phyloP scores from a whole-genome alignment of 1,140 invertebrate genomes.

The Aphidius ervi region DNA sequence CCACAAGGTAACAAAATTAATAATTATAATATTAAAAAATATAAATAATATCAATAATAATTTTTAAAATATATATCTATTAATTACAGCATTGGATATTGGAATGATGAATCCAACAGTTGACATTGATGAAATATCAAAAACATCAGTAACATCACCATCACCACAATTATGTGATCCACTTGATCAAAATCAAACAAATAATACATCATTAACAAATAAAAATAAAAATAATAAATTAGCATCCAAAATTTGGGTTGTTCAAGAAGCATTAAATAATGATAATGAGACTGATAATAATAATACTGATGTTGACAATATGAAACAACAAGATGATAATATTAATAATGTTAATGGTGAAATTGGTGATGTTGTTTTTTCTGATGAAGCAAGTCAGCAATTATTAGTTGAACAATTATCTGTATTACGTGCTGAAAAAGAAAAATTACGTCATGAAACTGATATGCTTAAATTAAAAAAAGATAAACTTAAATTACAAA shows the following conservation, averaged over 20 bases:
- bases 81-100: conserved; percentile 36
- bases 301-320: not conserved
- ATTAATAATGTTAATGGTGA: conserved; percentile 7
- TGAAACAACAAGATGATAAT: not conserved
- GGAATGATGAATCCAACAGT: conserved; percentile 28
- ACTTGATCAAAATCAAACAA: conserved; percentile 3
- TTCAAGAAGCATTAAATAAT: conserved; percentile 22
- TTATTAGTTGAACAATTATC: conserved; percentile 44
- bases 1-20: conserved; percentile 34
- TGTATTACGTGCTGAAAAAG: conserved; percentile 41
- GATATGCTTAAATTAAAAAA: conserved; percentile 47
- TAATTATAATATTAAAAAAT: not conserved
- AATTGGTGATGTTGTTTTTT: conserved; percentile 29
- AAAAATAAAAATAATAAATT: conserved; percentile 12
- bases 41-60: not conserved
- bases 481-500: conserved; percentile 40
- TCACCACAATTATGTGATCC: not conserved
- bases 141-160: conserved; percentile 23
- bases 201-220: too few relatives aligned
- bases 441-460: conserved; percentile 45
- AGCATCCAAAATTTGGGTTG: conserved; percentile 25
- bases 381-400: conserved; percentile 39
- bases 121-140: conserved; percentile 33
- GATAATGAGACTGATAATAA: not conserved
- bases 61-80: not conserved